A percentile compares a stretch with the other conserved stretches of the same genome.
Conservation (phyloP, 2,797 vertebrate genomes). For the Sebastes trivittatus region DNA sequence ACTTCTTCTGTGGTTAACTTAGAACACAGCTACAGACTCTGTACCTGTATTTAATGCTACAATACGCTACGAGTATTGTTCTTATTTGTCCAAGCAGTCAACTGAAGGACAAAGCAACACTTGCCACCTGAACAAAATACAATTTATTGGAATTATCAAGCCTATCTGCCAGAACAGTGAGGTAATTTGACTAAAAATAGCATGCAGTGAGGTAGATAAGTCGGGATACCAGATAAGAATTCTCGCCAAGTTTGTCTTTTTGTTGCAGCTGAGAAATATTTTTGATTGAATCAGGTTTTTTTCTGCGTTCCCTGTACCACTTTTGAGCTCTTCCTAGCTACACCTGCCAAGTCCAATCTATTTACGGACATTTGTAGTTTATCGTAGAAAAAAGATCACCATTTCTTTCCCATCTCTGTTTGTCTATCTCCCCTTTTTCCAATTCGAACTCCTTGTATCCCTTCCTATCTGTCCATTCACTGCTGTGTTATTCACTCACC, state of each 20-base stretch:
- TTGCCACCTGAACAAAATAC: neutral
- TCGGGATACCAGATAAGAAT: neutral
- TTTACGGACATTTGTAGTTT: constrained; percentile 13
- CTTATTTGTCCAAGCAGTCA: neutral
- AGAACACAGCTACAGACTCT: neutral
- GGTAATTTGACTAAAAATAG: constrained; percentile 2
- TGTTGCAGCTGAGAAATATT: neutral
- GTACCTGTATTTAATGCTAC: neutral
- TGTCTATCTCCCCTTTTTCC: neutral
- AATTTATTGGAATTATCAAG: neutral
- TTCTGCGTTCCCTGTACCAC: neutral
- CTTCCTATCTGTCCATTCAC: neutral
- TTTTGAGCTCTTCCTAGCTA: neutral
- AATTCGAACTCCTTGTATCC: neutral
- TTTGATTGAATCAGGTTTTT: neutral
- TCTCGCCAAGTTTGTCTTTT: constrained; percentile 17
- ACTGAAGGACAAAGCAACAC: neutral
- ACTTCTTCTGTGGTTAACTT: neutral
- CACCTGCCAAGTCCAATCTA: constrained; percentile 30
- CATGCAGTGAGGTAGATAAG: neutral
- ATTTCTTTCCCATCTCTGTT: neutral
- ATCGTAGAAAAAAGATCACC: neutral
- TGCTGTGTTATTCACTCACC: neutral
- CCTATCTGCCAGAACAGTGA: neutral
- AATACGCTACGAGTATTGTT: neutral